Conservation (phyloP, 2,113 vertebrate species). For the Xiphias gladius region DNA sequence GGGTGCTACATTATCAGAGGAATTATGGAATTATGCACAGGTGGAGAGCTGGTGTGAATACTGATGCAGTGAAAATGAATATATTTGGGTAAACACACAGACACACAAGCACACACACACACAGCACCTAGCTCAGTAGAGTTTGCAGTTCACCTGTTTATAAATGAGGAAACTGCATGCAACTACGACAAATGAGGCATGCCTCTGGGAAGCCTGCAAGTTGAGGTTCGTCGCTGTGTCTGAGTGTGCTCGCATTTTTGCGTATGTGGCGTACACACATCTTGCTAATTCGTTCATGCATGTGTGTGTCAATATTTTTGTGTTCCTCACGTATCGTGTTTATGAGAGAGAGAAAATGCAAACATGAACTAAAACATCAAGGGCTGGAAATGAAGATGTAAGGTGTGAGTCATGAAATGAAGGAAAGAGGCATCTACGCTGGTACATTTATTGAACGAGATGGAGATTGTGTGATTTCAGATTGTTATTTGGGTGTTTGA, state of each 20-base stretch:
- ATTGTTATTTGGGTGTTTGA: slow-evolving; percentile 38
- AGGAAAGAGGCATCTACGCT: slow-evolving; percentile 10
- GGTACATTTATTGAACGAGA: slow-evolving; percentile 16
- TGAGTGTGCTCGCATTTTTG: slow-evolving; percentile 21
- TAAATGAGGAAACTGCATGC: slow-evolving; percentile 71
- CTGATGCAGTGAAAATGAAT: slow-evolving; percentile 64
- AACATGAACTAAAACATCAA: slow-evolving; percentile 36
- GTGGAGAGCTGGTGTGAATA: slow-evolving; percentile 71
- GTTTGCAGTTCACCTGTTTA: slow-evolving; percentile 66
- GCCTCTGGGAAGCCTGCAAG: slow-evolving; percentile 54
- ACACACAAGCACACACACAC: slow-evolving; percentile 30
- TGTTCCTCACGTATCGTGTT: slow-evolving; percentile 34
- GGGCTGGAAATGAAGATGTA: not conserved
- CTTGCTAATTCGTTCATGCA: slow-evolving; percentile 38
- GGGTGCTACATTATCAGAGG: slow-evolving; percentile 71
- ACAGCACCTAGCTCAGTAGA: slow-evolving; percentile 34
- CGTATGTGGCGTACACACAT: slow-evolving; percentile 18
- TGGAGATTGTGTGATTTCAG: slow-evolving; percentile 40
- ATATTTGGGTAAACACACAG: slow-evolving; percentile 66
- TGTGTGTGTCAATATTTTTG: slow-evolving; percentile 39
- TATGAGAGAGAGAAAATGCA: slow-evolving; percentile 25
- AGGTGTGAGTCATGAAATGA: slow-evolving; percentile 18
- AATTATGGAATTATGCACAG: slow-evolving; percentile 76
- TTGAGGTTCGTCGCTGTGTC: slow-evolving; percentile 46
- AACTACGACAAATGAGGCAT: slow-evolving; percentile 64